Conservation (phyloP, 2,797 vertebrate genomes). For the Octomys mimax region DNA sequence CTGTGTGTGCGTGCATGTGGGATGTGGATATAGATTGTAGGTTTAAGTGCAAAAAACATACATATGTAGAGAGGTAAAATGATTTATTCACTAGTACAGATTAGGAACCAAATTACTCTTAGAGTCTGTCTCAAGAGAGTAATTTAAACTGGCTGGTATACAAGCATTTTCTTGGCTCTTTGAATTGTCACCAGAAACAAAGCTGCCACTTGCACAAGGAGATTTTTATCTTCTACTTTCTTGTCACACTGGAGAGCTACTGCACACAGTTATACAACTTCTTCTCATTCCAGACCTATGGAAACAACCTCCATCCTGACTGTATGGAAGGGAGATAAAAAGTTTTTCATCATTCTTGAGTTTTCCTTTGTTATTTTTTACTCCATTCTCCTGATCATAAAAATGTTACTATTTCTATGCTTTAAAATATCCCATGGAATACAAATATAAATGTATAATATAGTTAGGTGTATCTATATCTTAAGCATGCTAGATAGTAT, state of each 20-base stretch:
- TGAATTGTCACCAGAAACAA: neutral
- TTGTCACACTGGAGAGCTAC: neutral
- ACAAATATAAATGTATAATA: neutral
- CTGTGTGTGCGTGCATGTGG: neutral
- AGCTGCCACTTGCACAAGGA: neutral
- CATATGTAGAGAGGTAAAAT: neutral
- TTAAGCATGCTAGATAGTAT: neutral
- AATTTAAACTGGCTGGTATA: constrained; percentile 48
- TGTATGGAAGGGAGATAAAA: accelerated
- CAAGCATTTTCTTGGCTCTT: constrained; percentile 32
- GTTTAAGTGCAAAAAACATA: constrained; percentile 33
- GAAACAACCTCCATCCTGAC: neutral
- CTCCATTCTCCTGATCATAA: constrained; percentile 41
- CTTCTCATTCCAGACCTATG: neutral
- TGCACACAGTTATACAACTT: neutral
- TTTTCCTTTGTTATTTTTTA: constrained; percentile 49
- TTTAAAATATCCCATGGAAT: constrained; percentile 44
- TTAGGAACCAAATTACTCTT: constrained; percentile 29
- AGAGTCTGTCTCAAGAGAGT: constrained; percentile 39
- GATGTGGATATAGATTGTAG: neutral
- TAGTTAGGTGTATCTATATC: neutral
- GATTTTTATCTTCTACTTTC: constrained; percentile 9
- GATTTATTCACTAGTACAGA: neutral
- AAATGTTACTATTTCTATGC: constrained; percentile 14
- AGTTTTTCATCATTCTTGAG: neutral